Conservation (phyloP, 1,140 invertebrate genomes). For the Lanistes nyassanus region DNA sequence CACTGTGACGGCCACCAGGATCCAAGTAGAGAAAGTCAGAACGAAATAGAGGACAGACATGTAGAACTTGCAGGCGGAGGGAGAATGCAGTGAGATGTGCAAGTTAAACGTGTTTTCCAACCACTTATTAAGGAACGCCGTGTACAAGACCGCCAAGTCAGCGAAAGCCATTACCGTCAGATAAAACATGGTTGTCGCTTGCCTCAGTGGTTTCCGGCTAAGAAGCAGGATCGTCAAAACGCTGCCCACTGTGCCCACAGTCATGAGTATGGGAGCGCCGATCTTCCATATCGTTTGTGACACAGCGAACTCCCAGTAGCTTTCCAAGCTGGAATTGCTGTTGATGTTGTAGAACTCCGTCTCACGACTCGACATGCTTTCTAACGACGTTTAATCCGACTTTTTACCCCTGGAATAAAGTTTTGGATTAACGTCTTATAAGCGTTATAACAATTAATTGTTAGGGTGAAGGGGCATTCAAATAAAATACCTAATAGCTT, state of each 20-base stretch:
- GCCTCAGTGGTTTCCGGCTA: slow-evolving; percentile 35
- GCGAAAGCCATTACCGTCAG: slow-evolving; percentile 44
- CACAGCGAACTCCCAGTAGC: slow-evolving; percentile 32
- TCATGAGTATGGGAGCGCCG: slow-evolving; percentile 41
- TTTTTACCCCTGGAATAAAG: no score
- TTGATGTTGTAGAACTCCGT: neutral
- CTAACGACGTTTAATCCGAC: no score
- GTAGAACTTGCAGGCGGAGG: slow-evolving; percentile 46
- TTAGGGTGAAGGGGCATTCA: no score
- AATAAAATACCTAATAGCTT: no score
- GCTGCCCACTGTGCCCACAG: slow-evolving; percentile 52
- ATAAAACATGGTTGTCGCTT: slow-evolving; percentile 53
- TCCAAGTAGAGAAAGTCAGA: slow-evolving; percentile 45
- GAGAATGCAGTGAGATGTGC: slow-evolving; percentile 38
- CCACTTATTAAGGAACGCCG: slow-evolving; percentile 42
- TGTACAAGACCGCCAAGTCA: slow-evolving; percentile 49
- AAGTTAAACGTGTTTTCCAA: slow-evolving; percentile 35
- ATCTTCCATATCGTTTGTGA: slow-evolving; percentile 42
- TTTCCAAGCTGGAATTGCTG: slow-evolving; percentile 8
- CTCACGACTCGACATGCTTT: neutral
- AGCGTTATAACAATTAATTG: no score
- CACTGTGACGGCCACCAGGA: slow-evolving; percentile 47
- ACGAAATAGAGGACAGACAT: slow-evolving; percentile 49
- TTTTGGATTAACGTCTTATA: no score
- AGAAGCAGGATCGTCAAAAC: slow-evolving; percentile 49